Evolutionary conservation across 2,888 invertebrate species (phyloP), one percentile per base, ranked within the genome.

Genomic region (Drosophila fulvimacula): DNA sequence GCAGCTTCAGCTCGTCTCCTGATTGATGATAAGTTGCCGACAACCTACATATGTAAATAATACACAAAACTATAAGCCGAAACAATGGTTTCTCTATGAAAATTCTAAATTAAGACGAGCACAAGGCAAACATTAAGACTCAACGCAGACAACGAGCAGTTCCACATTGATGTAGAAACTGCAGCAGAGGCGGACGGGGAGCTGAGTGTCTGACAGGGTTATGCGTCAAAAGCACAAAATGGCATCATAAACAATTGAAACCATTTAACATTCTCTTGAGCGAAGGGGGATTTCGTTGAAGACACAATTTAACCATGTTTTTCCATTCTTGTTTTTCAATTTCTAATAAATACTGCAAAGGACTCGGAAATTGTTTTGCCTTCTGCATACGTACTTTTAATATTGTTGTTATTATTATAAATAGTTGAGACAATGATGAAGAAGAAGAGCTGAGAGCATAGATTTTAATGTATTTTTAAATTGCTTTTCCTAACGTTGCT

Each of bases 21-120:
- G 83, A 84, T 84, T 84, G 84, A 87, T 84, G 80, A 87, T 76
- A 69, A 72, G 64, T 57, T 69, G 60, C 58, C 55, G 59, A 56
- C 59, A 60, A 69, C 56, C 52, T 70, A 69, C 56, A 49, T 70
- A 69, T 76, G 72, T 64, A 78, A 80, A 75, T 75, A 77, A 70
- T 77, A 59, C 79, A 66, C 49, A 56, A 42, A 56, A 62, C 52
- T 49, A 57, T 11, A 56, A 34, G 38, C 38, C 30, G 13, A 62
- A 38, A 51, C 39, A 34, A 46, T 34, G 46, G 27, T 34, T 42
- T 55, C 42, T 44, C 63, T 69, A 73, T 73, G 59, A 65, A 72
- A 79, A 76, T 74, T 51, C 48, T 69, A 73, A 69, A 82, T 66
- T 62, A 68, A 76, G 58, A 48, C 39, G 42, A 75, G 60, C 41